Conservation (phyloP, 2,113 vertebrate genomes). For the Pterocles gutturalis region DNA sequence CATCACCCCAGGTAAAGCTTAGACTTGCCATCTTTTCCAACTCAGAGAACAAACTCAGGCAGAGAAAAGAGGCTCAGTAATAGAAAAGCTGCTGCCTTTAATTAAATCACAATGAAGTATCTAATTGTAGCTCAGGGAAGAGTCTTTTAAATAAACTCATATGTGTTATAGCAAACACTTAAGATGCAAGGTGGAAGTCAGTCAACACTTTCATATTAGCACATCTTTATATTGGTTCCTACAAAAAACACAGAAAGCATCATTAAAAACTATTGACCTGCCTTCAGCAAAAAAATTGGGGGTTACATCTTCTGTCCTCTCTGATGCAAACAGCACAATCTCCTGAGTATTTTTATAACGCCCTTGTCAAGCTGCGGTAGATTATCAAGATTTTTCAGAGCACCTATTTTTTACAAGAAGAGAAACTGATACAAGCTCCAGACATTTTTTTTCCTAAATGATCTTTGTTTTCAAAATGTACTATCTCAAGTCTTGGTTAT, state of each 20-base stretch:
- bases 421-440: not conserved
- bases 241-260: not conserved
- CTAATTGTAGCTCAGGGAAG: not conserved
- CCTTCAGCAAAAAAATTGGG: not conserved
- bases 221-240: not conserved
- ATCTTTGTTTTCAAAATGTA: not conserved
- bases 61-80: not conserved
- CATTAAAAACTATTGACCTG: not conserved
- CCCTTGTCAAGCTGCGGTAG: not conserved
- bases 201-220: not conserved
- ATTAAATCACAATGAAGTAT: not conserved
- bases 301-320: not conserved
- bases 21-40: not conserved
- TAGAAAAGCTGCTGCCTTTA: slow-evolving; percentile 10
- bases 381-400: not conserved
- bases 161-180: not conserved
- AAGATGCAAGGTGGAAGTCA: not conserved
- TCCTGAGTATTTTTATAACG: not conserved
- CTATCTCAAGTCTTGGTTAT: not conserved
- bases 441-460: not conserved
- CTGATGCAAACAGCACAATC: not conserved
- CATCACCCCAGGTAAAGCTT: not conserved
- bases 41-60: not conserved
- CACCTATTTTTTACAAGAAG: not conserved
- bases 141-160: not conserved